Conservation (phyloP, 1,140 invertebrate species). For the Ericerus pela region DNA sequence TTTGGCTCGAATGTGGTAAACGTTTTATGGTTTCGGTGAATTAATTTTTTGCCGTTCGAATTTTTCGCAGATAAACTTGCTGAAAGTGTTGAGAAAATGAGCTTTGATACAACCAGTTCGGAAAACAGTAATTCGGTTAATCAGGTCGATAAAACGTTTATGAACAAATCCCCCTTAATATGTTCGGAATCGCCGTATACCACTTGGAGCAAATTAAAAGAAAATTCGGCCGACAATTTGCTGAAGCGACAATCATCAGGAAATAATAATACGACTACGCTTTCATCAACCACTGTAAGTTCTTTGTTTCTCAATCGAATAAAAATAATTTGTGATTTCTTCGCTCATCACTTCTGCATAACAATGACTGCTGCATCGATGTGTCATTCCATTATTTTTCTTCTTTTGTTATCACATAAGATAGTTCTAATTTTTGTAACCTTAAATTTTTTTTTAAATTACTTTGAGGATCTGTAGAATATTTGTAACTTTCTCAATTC, state of each 20-base stretch:
- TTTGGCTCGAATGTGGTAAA: neutral
- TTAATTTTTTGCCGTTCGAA: neutral
- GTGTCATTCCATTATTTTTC: too few species aligned
- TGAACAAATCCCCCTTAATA: slow-evolving; percentile 41
- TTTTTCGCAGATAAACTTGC: neutral
- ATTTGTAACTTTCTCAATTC: too few species aligned
- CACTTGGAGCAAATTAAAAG: slow-evolving; percentile 68
- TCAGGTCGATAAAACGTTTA: neutral
- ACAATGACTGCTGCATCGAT: too few species aligned
- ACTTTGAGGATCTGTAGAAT: too few species aligned
- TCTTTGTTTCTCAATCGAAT: neutral
- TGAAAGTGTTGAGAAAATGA: slow-evolving; percentile 8
- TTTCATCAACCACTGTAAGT: slow-evolving; percentile 20
- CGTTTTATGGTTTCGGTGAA: neutral
- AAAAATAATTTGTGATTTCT: neutral
- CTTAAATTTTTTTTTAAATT: neutral
- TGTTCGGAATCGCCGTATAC: slow-evolving; percentile 66
- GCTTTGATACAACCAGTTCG: slow-evolving; percentile 1
- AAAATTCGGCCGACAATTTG: slow-evolving; percentile 28
- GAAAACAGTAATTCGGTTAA: slow-evolving; percentile 4
- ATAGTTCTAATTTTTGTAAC: neutral
- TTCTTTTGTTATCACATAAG: neutral
- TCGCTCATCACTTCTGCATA: too few species aligned
- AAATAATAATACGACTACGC: slow-evolving; percentile 49
- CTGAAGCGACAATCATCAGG: slow-evolving; percentile 40